Evolutionary conservation across 2,888 invertebrate species (phyloP).

Genomic region (Morpho achilles): DNA sequence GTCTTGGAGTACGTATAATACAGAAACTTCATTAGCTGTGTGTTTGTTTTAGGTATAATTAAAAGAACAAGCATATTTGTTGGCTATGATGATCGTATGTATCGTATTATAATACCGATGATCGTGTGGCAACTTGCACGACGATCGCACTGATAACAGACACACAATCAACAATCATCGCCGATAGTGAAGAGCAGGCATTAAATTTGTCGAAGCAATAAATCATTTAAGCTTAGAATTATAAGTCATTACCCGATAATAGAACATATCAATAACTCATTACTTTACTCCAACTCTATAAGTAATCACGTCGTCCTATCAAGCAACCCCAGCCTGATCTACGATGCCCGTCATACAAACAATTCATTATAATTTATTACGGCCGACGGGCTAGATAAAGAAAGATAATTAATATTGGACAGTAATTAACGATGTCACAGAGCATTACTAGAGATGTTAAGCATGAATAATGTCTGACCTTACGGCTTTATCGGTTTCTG

Average conservation of each 20-base stretch:
- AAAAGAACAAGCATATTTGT: no score
- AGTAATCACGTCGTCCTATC: conserved; percentile 1
- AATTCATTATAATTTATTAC: conserved; percentile 20
- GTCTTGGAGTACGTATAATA: no score
- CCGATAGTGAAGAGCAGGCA: no score
- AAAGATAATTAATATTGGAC: conserved; percentile 43
- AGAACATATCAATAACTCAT: conserved; percentile 19
- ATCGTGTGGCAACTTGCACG: no score
- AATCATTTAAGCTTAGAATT: neutral
- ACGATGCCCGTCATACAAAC: conserved; percentile 13
- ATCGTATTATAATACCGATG: no score
- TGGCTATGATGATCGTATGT: no score
- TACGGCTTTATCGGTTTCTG: conserved; percentile 19
- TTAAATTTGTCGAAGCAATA: neutral
- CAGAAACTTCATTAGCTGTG: no score
- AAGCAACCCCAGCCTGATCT: conserved; percentile 6
- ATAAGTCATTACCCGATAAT: conserved; percentile 8
- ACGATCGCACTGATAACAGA: no score
- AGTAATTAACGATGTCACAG: conserved; percentile 48
- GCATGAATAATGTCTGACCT: conserved; percentile 43
- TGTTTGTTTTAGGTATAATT: no score
- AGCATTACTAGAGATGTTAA: conserved; percentile 36
- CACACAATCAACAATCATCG: no score
- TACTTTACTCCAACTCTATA: conserved; percentile 6
- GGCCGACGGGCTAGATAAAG: conserved; percentile 34